A percentile compares a stretch with the other conserved stretches of the same genome.
Conservation (phyloP, 2,797 vertebrate genomes). For the Ctenosaura bakeri region DNA sequence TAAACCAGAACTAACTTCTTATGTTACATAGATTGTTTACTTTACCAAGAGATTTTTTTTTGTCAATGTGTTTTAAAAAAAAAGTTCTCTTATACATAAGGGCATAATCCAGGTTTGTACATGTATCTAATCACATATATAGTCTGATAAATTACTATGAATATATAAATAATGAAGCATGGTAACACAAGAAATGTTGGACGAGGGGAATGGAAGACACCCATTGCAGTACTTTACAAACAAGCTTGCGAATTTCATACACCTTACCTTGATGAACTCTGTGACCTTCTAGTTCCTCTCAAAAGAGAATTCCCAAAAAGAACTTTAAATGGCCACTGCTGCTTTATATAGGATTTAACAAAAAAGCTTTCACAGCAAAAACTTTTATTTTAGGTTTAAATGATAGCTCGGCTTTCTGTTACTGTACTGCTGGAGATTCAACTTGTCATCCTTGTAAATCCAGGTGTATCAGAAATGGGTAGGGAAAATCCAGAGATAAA, state of each 20-base stretch:
- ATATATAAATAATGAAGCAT: slow-evolving; percentile 48
- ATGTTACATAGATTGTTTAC: slow-evolving; percentile 57
- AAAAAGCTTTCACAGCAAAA: slow-evolving; percentile 10
- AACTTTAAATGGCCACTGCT: slow-evolving; percentile 78
- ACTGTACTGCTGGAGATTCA: background rate
- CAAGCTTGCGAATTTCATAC: slow-evolving; percentile 59
- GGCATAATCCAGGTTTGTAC: background rate
- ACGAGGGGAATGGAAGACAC: slow-evolving; percentile 27
- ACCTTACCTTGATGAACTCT: slow-evolving; percentile 81
- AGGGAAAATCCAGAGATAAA: slow-evolving; percentile 16
- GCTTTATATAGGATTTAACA: slow-evolving; percentile 60
- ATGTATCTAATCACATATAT: too few relatives aligned
- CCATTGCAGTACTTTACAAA: slow-evolving; percentile 66
- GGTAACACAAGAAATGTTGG: slow-evolving; percentile 68
- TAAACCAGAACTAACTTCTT: slow-evolving; percentile 60
- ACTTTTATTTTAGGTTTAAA: slow-evolving; percentile 5
- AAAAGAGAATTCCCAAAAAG: slow-evolving; percentile 79
- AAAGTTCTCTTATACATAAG: background rate
- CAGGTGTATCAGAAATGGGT: background rate
- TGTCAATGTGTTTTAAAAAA: background rate
- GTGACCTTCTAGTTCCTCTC: slow-evolving; percentile 76
- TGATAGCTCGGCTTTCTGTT: slow-evolving; percentile 12
- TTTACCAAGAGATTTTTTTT: slow-evolving; percentile 32
- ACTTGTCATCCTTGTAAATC: slow-evolving; percentile 21
- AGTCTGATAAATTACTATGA: background rate